These are phyloP conservation scores for Diaphora mendica DNA, from an alignment of 2,888 invertebrate species.

Conservation along the genomic window DNA sequence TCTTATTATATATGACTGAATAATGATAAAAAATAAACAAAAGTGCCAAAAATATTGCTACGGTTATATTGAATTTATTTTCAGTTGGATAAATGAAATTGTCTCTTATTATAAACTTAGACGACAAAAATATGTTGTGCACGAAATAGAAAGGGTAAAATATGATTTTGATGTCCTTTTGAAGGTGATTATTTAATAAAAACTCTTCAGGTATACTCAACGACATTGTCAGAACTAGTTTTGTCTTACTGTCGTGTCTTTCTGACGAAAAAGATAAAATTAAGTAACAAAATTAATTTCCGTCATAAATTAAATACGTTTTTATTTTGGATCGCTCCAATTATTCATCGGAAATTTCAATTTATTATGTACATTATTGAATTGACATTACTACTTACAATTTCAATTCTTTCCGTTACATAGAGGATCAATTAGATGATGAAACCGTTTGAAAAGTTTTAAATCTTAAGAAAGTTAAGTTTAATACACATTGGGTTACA, in stretches of 20 bases:
- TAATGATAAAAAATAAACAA: background rate
- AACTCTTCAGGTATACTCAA: background rate
- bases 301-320: too few relatives aligned
- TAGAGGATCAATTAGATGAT: too few relatives aligned
- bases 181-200: slow-evolving; percentile 2
- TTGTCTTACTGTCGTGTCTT: background rate
- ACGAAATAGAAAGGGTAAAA: slow-evolving; percentile 12
- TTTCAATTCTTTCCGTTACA: background rate
- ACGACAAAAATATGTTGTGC: slow-evolving; percentile 24
- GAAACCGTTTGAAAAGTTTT: too few relatives aligned
- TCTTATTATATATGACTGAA: background rate
- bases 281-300: background rate
- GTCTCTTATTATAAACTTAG: slow-evolving; percentile 31
- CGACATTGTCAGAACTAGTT: background rate
- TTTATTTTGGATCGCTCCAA: background rate
- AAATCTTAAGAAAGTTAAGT: too few relatives aligned
- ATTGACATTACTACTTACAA: background rate
- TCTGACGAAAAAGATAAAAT: background rate
- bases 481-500: too few relatives aligned
- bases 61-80: background rate
- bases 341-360: background rate
- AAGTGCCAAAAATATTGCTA: background rate
- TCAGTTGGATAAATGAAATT: slow-evolving; percentile 25
- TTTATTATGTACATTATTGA: slow-evolving; percentile 1
- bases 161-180: background rate